Conservation (phyloP, 2,888 invertebrate genomes). For the Tortricodes alternella region DNA sequence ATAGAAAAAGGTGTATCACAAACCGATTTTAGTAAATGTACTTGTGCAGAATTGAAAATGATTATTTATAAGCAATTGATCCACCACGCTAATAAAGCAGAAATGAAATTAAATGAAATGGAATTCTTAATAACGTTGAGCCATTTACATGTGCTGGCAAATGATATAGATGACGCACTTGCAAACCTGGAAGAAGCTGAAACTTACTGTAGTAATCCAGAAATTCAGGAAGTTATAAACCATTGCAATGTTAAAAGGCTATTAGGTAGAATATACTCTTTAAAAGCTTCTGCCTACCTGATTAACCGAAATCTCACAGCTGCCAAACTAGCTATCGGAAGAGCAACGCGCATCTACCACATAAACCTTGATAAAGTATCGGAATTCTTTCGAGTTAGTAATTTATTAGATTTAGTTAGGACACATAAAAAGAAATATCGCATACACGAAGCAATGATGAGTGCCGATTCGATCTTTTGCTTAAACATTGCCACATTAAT, state of each 20-base stretch:
- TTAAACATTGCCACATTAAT: constrained; percentile 64
- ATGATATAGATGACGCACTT: constrained; percentile 52
- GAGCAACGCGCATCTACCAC: constrained; percentile 56
- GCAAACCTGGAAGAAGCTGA: constrained; percentile 62
- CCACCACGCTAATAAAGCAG: constrained; percentile 67
- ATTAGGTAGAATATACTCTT: constrained; percentile 62
- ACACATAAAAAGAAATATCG: constrained; percentile 53
- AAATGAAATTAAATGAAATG: constrained; percentile 61
- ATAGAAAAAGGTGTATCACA: constrained; percentile 63
- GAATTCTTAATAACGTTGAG: constrained; percentile 60
- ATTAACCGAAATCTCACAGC: constrained; percentile 48
- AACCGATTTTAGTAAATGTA: constrained; percentile 63
- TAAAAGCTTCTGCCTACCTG: constrained; percentile 60
- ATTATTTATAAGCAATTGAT: constrained; percentile 66
- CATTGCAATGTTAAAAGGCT: constrained; percentile 52
- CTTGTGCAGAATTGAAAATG: constrained; percentile 66
- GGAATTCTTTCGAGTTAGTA: constrained; percentile 50
- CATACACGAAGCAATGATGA: constrained; percentile 45
- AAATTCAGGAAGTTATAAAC: constrained; percentile 35
- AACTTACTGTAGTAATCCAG: constrained; percentile 47
- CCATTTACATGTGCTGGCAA: constrained; percentile 56
- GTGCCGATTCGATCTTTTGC: constrained; percentile 64
- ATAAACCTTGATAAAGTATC: constrained; percentile 58
- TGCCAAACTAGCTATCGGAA: constrained; percentile 59
- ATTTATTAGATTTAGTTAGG: constrained; percentile 44